Conservation (phyloP, 1,140 invertebrate species). For the Mycetomoellerius zeteki region DNA sequence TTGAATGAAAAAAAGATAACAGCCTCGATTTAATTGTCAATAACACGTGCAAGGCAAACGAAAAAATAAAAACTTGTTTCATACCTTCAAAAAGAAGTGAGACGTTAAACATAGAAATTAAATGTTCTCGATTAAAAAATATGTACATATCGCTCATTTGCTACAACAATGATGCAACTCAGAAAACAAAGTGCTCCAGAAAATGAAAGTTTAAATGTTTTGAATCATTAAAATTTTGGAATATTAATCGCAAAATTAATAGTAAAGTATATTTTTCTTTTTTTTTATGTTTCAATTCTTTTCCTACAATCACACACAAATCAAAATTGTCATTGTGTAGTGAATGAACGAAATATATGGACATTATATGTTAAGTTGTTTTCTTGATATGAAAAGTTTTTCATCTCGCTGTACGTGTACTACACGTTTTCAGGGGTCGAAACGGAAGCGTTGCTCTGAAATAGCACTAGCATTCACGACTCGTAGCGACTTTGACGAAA, state of each 20-base stretch:
- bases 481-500: slow-evolving; percentile 54
- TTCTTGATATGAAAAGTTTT: not conserved
- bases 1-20: not conserved
- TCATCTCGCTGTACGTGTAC: not conserved
- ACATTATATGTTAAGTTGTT: not conserved
- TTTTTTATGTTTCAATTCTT: no score
- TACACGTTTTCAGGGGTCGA: not conserved
- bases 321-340: no score
- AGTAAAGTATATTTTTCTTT: no score
- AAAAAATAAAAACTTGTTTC: not conserved
- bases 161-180: no score
- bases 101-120: not conserved
- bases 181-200: no score
- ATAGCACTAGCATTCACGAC: slow-evolving; percentile 26
- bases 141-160: no score
- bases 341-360: not conserved
- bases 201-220: no score
- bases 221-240: no score
- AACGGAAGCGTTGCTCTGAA: slow-evolving; percentile 22
- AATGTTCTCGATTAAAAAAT: not conserved
- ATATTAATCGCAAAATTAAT: no score
- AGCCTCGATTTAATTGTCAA: not conserved
- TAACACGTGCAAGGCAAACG: no score
- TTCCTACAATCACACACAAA: no score
- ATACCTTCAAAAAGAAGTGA: not conserved